Conservation (phyloP, 2,888 invertebrate species). For the Epiblema foenella region DNA sequence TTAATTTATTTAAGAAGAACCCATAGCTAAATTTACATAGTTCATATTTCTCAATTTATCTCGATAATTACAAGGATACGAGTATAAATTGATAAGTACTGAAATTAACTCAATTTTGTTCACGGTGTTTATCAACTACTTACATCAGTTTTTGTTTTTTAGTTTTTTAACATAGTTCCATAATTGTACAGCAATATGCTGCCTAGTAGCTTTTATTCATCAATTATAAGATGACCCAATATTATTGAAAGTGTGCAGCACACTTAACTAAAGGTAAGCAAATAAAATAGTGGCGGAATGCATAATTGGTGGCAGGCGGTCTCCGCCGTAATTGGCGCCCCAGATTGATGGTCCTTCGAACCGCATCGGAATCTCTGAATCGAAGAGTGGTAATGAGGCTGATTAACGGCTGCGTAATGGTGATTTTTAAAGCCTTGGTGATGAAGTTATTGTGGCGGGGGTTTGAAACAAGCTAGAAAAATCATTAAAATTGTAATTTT, state of each 20-base stretch:
- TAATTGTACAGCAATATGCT: neutral
- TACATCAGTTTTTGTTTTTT: no score
- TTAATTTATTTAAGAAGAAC: no score
- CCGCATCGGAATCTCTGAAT: slow-evolving; percentile 47
- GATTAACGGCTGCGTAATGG: slow-evolving; percentile 45
- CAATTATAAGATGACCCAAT: neutral
- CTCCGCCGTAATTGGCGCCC: slow-evolving; percentile 45
- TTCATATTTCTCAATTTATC: no score
- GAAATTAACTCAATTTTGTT: no score
- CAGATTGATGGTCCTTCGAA: slow-evolving; percentile 47
- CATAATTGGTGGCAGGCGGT: slow-evolving; percentile 50
- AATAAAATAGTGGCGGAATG: slow-evolving; percentile 52
- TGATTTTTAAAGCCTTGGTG: slow-evolving; percentile 32
- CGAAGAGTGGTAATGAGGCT: slow-evolving; percentile 50
- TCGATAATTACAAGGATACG: no score
- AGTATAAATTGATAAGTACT: no score
- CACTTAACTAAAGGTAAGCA: slow-evolving; percentile 40
- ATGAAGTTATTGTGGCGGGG: slow-evolving; percentile 37
- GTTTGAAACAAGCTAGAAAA: slow-evolving; percentile 30
- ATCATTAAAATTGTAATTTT: neutral
- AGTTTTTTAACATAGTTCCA: no score
- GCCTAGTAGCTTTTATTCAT: neutral
- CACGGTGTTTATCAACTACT: no score
- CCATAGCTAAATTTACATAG: no score
- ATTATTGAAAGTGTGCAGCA: slow-evolving; percentile 11